phyloP scores from a whole-genome alignment of 2,113 vertebrate genomes.

The Alosa alosa region DNA sequence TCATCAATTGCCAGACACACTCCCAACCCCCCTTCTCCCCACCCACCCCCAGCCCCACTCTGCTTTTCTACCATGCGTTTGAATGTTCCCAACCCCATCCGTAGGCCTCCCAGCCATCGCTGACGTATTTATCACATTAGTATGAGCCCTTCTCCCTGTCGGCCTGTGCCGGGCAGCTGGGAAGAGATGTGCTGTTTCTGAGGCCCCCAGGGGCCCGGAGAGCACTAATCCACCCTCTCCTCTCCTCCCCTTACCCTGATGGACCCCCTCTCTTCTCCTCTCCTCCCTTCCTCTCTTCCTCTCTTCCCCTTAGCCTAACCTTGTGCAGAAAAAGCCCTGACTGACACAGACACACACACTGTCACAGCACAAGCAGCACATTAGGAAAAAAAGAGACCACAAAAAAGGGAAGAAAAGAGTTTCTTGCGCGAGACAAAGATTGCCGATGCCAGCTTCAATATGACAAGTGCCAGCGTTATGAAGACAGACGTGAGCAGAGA shows the following conservation, averaged over 20 bases:
- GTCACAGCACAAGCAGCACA: conserved; percentile 21
- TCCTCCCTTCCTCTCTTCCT: not conserved
- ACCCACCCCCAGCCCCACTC: not conserved
- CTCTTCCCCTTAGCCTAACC: not conserved
- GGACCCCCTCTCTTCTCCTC: not conserved
- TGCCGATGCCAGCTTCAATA: conserved; percentile 77
- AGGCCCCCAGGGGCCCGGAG: conserved; percentile 46
- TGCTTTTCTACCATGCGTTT: conserved; percentile 34
- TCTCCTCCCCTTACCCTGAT: not conserved
- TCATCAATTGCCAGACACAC: conserved; percentile 36
- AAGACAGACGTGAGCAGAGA: conserved; percentile 80
- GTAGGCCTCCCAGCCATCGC: conserved; percentile 50
- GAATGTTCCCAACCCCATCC: conserved; percentile 16
- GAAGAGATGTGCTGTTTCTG: conserved; percentile 61
- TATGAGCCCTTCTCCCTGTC: conserved; percentile 71
- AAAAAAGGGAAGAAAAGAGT: conserved; percentile 24
- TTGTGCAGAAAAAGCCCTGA: not conserved
- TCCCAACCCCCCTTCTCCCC: not conserved
- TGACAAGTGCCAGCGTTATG: conserved; percentile 81
- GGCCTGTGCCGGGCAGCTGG: conserved; percentile 59
- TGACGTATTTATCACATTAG: conserved; percentile 78
- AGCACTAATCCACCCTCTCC: conserved; percentile 41
- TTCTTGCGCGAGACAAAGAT: conserved; percentile 65
- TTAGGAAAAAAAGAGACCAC: not conserved
- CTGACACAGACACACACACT: conserved; percentile 23